Evolutionary conservation across 2,888 invertebrate species (phyloP).

Genomic region (Elegia similella): DNA sequence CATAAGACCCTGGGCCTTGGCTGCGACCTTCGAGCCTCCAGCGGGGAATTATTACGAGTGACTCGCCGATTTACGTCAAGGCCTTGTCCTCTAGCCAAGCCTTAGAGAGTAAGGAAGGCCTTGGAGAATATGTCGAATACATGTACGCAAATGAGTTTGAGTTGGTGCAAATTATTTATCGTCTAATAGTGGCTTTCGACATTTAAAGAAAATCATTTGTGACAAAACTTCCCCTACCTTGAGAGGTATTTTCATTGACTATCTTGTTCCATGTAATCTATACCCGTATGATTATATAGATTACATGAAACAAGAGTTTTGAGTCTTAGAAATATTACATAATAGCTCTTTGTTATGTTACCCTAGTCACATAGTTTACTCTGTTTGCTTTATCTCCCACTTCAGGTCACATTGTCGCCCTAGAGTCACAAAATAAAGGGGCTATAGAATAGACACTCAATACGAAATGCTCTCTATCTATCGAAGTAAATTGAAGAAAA

Average conservation of each 20-base stretch:
- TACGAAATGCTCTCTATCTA: background rate
- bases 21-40: constrained; percentile 37
- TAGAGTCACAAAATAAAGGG: background rate
- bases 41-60: constrained; percentile 38
- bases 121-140: constrained; percentile 30
- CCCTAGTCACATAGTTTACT: background rate
- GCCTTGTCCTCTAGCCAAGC: constrained; percentile 43
- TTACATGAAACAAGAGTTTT: too few relatives aligned
- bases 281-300: too few relatives aligned
- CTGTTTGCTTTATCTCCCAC: background rate
- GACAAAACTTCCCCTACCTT: too few relatives aligned
- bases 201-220: background rate
- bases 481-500: background rate
- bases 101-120: constrained; percentile 31
- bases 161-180: too few relatives aligned
- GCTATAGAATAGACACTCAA: background rate
- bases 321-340: too few relatives aligned
- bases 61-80: constrained; percentile 45
- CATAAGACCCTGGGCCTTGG: constrained; percentile 36
- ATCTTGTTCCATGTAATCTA: too few relatives aligned
- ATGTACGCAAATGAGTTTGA: constrained; percentile 12
- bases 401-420: background rate
- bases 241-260: too few relatives aligned
- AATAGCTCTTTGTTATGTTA: background rate
- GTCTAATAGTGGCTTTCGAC: background rate